phyloP scores from a whole-genome alignment of 1,140 invertebrate species.

The Drosophila arawakana region DNA sequence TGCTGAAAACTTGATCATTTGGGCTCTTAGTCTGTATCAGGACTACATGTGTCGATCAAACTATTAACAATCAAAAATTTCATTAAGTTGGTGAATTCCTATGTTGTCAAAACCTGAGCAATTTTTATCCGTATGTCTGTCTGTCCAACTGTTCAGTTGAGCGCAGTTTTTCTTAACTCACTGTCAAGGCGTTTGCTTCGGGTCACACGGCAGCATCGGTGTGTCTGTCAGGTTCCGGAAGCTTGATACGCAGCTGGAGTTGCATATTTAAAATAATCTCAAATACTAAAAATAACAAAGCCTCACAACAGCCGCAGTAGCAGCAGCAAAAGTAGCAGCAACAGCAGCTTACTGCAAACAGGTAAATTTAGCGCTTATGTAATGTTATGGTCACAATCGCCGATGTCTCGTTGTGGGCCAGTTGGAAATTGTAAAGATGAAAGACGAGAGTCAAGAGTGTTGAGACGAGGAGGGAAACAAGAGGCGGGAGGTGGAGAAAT shows the following conservation, averaged over 20 bases:
- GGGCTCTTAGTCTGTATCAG: too few species aligned
- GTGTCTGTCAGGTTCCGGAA: conserved; percentile 33
- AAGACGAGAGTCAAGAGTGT: conserved; percentile 1
- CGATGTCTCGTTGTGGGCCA: conserved; percentile 37
- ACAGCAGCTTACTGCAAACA: conserved; percentile 69
- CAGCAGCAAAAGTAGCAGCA: conserved; percentile 39
- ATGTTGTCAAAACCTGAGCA: too few species aligned
- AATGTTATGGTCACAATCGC: conserved; percentile 56
- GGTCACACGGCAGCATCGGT: conserved; percentile 33
- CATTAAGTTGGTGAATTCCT: too few species aligned
- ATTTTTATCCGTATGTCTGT: too few species aligned
- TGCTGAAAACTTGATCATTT: too few species aligned
- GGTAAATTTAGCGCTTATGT: conserved; percentile 80
- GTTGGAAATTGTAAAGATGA: conserved; percentile 36
- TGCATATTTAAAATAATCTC: conserved; percentile 74
- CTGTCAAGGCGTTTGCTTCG: conserved; percentile 10
- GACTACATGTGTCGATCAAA: too few species aligned
- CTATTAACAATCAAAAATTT: too few species aligned
- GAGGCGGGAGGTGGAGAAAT: not conserved
- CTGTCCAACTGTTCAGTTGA: conserved; percentile 10
- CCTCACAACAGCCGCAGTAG: conserved; percentile 12
- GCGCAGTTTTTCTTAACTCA: not conserved
- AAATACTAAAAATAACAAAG: conserved; percentile 68
- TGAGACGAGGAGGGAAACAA: not conserved
- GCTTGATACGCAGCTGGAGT: conserved; percentile 41